A percentile compares a stretch with the other conserved stretches of the same genome.
Conservation (phyloP, 1,140 invertebrate genomes). For the Acyrthosiphon pisum region DNA sequence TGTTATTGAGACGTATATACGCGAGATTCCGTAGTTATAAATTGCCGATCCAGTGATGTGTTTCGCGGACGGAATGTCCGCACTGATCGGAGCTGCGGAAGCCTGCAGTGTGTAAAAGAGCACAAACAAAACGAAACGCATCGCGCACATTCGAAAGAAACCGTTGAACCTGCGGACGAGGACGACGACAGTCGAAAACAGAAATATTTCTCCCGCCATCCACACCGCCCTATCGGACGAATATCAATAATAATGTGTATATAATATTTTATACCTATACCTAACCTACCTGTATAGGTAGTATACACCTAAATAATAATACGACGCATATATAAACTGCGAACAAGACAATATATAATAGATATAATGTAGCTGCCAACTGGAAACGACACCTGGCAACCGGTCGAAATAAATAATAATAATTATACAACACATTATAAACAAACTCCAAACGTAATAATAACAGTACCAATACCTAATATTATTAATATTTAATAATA, state of each 20-base stretch:
- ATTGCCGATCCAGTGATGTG: background rate
- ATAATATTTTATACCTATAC: background rate
- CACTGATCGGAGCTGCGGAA: background rate
- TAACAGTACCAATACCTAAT: background rate
- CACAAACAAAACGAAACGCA: background rate
- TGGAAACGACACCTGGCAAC: background rate
- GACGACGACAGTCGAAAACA: background rate
- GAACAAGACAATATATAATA: background rate
- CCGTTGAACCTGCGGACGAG: constrained; percentile 12
- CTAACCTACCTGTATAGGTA: background rate
- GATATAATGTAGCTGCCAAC: background rate
- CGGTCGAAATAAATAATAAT: background rate
- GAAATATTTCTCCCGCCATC: background rate
- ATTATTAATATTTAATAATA: background rate
- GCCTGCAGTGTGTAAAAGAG: background rate
- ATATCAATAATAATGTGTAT: constrained; percentile 10
- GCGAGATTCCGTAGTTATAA: background rate
- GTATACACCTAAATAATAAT: background rate
- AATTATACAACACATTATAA: background rate
- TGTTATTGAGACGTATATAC: background rate
- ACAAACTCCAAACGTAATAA: background rate
- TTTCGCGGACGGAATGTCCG: background rate
- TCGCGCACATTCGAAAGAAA: constrained; percentile 15
- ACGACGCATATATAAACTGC: background rate
- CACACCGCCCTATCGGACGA: background rate